Evolutionary conservation across 2,888 invertebrate species (phyloP).

Genomic region (Troides aeacus): DNA sequence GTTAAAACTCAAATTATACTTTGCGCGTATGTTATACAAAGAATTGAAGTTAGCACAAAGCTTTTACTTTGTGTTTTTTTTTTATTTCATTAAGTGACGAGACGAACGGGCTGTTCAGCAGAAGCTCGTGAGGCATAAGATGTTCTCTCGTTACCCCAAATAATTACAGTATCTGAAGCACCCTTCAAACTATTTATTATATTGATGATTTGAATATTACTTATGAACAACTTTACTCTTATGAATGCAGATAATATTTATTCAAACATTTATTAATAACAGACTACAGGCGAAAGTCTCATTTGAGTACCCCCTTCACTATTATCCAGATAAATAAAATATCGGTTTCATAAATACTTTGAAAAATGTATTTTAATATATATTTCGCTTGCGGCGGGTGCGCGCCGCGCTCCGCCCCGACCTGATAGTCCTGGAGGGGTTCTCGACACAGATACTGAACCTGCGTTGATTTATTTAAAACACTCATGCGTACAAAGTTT

Average conservation of each 20-base stretch:
- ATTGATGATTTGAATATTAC: background rate
- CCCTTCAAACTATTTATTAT: background rate
- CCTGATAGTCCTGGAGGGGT: background rate
- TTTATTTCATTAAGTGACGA: no score
- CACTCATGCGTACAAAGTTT: background rate
- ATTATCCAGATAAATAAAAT: slow-evolving; percentile 4
- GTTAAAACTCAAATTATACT: no score
- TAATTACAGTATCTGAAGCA: no score
- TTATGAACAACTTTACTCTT: no score
- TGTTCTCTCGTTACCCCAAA: no score
- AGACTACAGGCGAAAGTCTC: background rate
- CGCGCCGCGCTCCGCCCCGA: background rate
- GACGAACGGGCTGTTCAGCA: no score
- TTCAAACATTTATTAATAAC: background rate
- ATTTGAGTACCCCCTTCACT: background rate
- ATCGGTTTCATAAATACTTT: background rate
- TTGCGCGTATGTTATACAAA: no score
- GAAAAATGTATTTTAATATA: background rate
- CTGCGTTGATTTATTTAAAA: slow-evolving; percentile 2
- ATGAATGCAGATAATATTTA: background rate
- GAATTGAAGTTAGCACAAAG: no score
- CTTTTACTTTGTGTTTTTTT: no score
- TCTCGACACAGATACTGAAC: slow-evolving; percentile 15
- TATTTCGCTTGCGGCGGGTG: background rate
- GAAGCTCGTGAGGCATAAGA: no score